These are phyloP conservation scores for Hephaestus fuliginosus DNA, from an alignment of 2,797 vertebrate species.

Conservation along the genomic window DNA sequence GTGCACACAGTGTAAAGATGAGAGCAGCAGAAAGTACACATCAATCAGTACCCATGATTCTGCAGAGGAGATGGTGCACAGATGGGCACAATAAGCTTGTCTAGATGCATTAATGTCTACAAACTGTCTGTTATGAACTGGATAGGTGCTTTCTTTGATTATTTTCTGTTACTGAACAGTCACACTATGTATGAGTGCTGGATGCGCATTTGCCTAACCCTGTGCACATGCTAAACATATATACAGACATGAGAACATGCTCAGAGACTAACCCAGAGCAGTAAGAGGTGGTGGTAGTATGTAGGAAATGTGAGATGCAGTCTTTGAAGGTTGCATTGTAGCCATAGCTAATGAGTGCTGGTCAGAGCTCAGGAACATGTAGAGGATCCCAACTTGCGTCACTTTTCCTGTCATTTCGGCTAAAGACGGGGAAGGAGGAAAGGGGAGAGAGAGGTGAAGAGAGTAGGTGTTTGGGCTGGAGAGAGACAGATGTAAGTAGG, in stretches of 20 bases:
- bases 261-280: constrained; percentile 36
- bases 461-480: constrained; percentile 26
- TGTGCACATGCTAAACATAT: not conserved
- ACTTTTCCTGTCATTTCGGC: constrained; percentile 42
- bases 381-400: constrained; percentile 55
- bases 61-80: not conserved
- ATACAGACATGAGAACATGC: not conserved
- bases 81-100: not conserved
- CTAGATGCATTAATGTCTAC: not conserved
- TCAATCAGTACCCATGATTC: not conserved
- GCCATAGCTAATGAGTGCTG: constrained; percentile 51
- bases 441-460: constrained; percentile 3
- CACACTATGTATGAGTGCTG: too few relatives aligned
- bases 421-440: not conserved
- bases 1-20: too few relatives aligned
- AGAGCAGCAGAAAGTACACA: too few relatives aligned
- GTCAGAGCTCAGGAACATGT: constrained; percentile 62
- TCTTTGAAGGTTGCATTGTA: constrained; percentile 61
- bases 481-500: constrained; percentile 21
- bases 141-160: not conserved
- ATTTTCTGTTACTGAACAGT: not conserved
- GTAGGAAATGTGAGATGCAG: constrained; percentile 46
- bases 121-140: not conserved
- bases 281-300: constrained; percentile 28
- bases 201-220: not conserved